Evolutionary conservation across 1,140 invertebrate species (phyloP).

Genomic region (Phenacoccus solenopsis): DNA sequence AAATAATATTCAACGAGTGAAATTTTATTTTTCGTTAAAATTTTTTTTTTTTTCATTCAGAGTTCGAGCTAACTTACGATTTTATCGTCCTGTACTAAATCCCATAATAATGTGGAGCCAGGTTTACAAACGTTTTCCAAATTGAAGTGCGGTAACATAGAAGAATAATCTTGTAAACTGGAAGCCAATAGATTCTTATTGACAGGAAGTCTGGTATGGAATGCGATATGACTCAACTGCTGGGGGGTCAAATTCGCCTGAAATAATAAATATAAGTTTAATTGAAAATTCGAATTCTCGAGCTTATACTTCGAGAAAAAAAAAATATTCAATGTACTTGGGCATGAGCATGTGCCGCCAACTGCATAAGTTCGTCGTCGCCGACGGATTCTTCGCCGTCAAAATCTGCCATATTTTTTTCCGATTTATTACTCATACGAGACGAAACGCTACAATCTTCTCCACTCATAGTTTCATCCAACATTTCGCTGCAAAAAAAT

Average conservation of each 20-base stretch:
- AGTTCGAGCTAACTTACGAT: slow-evolving; percentile 47
- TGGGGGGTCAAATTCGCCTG: slow-evolving; percentile 28
- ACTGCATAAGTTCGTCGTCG: slow-evolving; percentile 72
- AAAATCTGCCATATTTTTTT: slow-evolving; percentile 88
- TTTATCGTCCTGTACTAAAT: slow-evolving; percentile 81
- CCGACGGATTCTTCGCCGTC: slow-evolving; percentile 78
- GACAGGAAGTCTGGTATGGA: slow-evolving; percentile 26
- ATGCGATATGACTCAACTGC: slow-evolving; percentile 33
- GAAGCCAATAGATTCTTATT: slow-evolving; percentile 22
- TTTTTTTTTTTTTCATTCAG: background rate
- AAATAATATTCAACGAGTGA: slow-evolving; percentile 25
- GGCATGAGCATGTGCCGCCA: slow-evolving; percentile 39
- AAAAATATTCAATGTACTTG: slow-evolving; percentile 29
- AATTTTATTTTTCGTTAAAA: no score
- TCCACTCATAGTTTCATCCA: slow-evolving; percentile 51
- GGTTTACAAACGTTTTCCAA: slow-evolving; percentile 71
- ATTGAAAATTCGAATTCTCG: background rate
- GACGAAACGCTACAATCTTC: slow-evolving; percentile 73
- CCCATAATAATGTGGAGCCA: slow-evolving; percentile 84
- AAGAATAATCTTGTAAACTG: slow-evolving; percentile 27
- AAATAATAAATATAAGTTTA: no score
- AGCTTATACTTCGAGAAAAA: background rate
- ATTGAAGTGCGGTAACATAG: slow-evolving; percentile 43
- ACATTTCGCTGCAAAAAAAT: slow-evolving; percentile 18
- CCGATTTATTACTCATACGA: slow-evolving; percentile 80